Conservation (phyloP, 2,113 vertebrate species). For the Malurus alboscapulatus region DNA sequence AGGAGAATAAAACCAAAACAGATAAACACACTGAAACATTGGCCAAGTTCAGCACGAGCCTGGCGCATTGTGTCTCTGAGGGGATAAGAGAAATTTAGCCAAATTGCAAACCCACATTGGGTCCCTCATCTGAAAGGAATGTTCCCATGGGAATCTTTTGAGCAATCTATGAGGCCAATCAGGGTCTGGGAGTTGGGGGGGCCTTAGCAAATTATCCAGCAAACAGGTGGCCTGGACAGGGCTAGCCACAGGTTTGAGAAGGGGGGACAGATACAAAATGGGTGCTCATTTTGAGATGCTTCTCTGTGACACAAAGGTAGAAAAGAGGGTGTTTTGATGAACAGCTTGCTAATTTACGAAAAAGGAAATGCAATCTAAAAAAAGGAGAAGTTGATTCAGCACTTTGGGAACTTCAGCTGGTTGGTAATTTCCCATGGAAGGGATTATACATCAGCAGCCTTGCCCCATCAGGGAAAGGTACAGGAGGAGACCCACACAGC, state of each 20-base stretch:
- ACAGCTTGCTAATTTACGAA: background rate
- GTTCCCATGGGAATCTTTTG: background rate
- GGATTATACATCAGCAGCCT: rapidly evolving
- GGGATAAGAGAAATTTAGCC: background rate
- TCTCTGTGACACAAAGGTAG: background rate
- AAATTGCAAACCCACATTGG: background rate
- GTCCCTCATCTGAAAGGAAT: background rate
- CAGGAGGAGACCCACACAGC: background rate
- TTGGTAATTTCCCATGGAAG: background rate
- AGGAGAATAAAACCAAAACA: rapidly evolving
- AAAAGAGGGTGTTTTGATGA: background rate
- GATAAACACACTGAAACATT: background rate
- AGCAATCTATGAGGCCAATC: background rate
- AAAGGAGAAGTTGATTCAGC: background rate
- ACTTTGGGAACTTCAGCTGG: background rate
- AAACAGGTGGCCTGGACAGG: background rate
- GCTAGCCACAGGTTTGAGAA: background rate
- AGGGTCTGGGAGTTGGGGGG: background rate
- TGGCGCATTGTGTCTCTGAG: background rate
- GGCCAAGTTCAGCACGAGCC: background rate
- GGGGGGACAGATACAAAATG: background rate
- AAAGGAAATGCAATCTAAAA: background rate
- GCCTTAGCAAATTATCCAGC: background rate
- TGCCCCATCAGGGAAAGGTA: background rate
- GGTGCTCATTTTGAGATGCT: background rate